These are phyloP conservation scores for Macquaria australasica DNA, from an alignment of 2,113 vertebrate species.

Conservation along the genomic window DNA sequence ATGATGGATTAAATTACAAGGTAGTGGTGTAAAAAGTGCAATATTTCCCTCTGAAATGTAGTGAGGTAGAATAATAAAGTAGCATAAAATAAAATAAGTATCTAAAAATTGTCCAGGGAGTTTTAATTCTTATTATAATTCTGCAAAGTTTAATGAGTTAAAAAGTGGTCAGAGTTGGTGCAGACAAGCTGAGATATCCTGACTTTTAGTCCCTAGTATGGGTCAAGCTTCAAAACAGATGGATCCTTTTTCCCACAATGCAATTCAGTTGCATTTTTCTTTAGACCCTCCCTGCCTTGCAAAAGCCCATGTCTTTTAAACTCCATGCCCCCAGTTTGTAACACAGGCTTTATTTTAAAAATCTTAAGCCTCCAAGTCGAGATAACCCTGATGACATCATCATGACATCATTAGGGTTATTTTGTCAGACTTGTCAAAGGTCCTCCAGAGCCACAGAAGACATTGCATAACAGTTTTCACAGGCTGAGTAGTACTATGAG, in stretches of 20 bases:
- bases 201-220: background rate
- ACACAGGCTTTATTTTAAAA: background rate
- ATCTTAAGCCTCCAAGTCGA: background rate
- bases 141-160: background rate
- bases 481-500: background rate
- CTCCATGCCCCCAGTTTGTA: background rate
- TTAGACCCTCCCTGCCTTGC: background rate
- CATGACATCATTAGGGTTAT: background rate
- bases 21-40: too few relatives aligned
- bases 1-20: background rate
- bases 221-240: background rate
- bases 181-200: background rate
- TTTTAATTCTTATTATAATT: background rate
- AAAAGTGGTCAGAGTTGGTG: background rate
- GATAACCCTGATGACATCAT: slow-evolving; percentile 8
- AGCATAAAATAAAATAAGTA: background rate
- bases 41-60: background rate
- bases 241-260: background rate
- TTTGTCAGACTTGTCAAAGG: background rate
- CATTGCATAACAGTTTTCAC: background rate
- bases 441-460: background rate
- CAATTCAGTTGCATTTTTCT: background rate
- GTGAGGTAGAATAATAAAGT: background rate
- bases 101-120: background rate
- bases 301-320: background rate